Evolutionary conservation across 2,797 vertebrate species (phyloP), one percentile per base, ranked within the genome.

Genomic region (Dryobates pubescens): DNA sequence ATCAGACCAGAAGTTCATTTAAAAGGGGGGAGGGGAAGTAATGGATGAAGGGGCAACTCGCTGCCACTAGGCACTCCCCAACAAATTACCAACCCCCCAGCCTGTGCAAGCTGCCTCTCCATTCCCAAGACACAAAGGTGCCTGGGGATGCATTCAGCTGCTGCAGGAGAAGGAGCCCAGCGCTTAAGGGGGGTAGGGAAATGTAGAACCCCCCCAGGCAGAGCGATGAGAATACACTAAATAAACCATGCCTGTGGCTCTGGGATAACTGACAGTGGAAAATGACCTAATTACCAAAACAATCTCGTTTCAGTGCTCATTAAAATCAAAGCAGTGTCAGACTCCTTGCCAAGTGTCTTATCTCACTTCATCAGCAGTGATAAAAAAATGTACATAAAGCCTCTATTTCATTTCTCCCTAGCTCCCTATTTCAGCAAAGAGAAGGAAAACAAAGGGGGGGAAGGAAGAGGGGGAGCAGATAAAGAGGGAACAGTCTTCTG

Each of bases 261-360:
- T 78, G 63, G 54, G 91, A 86, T 82, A 93, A 73, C 58, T 43
- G 94, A 30, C 63, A 88, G 82, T 92, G 86, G 94, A 96, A 96
- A 96, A 82, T 92, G 95, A 95, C 92, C 71, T 82, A 89, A 96
- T 89, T 96, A 90, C 70, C 63, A 87, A 93, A 95, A 88, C 59
- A 92, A 75, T 85, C 92, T 85, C 73, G 49, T 91, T 89, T 95
- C 85, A 91, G 91, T 1, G 12, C 89, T 89, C 67, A 86, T 95
- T 94, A 96, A 94, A 92, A 92, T 94, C 91, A 92, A 96, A 94
- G 89, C 70, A 32, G 74, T 41, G 80, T 95, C 77, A 86, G 49
- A 75, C 73, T 86, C 51, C 53, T 90, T 94, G 91, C 91, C 89
- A 94, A 54, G 76, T 65, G 53, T 51, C 80, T 94, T 94, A 95